Evolutionary conservation across 2,113 vertebrate species (phyloP).

Genomic region (Paracanthobrama guichenoti): DNA sequence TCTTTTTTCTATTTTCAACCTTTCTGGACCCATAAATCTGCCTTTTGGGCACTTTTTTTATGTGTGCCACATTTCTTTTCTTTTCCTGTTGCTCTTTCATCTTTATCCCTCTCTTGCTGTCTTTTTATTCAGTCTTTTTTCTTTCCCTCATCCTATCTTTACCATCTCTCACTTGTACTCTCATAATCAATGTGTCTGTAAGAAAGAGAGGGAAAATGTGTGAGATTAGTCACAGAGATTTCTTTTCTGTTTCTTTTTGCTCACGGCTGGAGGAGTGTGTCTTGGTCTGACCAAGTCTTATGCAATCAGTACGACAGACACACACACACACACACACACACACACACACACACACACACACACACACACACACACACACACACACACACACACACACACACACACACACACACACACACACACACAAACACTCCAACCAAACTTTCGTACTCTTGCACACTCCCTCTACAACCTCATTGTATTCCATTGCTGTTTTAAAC

Average conservation of each 20-base stretch:
- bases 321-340: slow-evolving; percentile 25
- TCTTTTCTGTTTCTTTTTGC: slow-evolving; percentile 29
- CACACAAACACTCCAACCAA: slow-evolving; percentile 27
- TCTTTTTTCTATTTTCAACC: slow-evolving; percentile 10
- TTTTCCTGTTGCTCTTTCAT: slow-evolving; percentile 10
- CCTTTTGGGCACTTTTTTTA: slow-evolving; percentile 12
- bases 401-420: no score
- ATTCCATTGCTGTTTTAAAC: slow-evolving; percentile 21
- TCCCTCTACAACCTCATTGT: slow-evolving; percentile 16
- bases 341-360: no score
- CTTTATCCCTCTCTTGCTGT: slow-evolving; percentile 43
- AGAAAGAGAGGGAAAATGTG: slow-evolving; percentile 67
- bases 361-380: no score
- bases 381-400: no score
- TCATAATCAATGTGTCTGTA: slow-evolving; percentile 35
- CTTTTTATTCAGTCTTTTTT: slow-evolving; percentile 4
- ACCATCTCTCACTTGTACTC: slow-evolving; percentile 28
- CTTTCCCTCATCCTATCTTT: slow-evolving; percentile 14
- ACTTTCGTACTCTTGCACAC: slow-evolving; percentile 12
- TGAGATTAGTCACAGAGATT: slow-evolving; percentile 77
- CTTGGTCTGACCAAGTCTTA: slow-evolving; percentile 37
- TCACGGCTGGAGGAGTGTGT: slow-evolving; percentile 41
- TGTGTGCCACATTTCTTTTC: background rate
- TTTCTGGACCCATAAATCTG: slow-evolving; percentile 47
- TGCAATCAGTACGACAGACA: slow-evolving; percentile 21